A percentile compares a stretch with the other conserved stretches of the same genome.
Evolutionary conservation across 2,113 vertebrate genomes (phyloP).

Genomic region (Thermophis baileyi): DNA sequence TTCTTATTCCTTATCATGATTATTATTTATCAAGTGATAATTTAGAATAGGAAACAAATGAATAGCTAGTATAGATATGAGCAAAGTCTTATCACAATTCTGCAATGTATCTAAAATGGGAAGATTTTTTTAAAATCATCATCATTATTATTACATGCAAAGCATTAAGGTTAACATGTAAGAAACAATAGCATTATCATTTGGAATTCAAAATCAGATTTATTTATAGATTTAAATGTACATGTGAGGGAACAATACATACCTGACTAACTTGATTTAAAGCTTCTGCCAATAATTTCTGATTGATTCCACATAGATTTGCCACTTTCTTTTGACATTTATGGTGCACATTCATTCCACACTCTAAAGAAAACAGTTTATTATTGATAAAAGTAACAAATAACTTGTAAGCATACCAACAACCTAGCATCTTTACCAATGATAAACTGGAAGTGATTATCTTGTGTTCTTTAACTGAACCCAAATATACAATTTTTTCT

Average conservation of each 20-base stretch:
- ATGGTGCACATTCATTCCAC: constrained; percentile 94
- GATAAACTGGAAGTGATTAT: neutral
- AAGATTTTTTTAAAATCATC: neutral
- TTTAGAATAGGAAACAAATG: neutral
- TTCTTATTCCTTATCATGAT: neutral
- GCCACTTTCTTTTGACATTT: constrained; percentile 97
- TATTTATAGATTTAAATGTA: neutral
- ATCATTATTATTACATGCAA: neutral
- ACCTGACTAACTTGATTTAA: constrained; percentile 95
- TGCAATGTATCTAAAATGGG: neutral
- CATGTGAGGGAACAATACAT: neutral
- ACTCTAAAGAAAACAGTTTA: constrained; percentile 73
- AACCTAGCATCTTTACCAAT: neutral
- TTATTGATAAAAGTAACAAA: neutral
- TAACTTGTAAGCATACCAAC: neutral
- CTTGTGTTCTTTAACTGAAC: neutral
- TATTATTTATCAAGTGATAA: neutral
- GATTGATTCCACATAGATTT: constrained; percentile 98
- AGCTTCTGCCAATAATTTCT: constrained; percentile 95
- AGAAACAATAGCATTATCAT: neutral
- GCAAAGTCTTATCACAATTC: neutral
- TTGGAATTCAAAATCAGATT: neutral
- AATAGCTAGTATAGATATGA: neutral
- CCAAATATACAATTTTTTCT: neutral
- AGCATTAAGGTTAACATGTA: neutral